phyloP scores from a whole-genome alignment of 2,113 vertebrate genomes.

The Copsychus sechellarum region DNA sequence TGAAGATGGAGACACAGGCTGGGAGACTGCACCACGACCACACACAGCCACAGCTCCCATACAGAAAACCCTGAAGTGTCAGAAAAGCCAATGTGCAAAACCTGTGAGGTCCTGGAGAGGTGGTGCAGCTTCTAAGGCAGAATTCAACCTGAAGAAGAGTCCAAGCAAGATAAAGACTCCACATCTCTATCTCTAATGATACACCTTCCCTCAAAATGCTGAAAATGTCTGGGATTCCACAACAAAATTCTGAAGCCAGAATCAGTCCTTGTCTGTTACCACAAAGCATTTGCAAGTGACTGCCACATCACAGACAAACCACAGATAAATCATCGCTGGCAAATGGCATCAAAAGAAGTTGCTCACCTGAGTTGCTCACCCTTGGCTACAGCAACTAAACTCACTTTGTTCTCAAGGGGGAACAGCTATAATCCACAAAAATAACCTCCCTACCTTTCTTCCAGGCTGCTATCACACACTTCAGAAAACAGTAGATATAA shows the following conservation, averaged over 20 bases:
- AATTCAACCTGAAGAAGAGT: background rate
- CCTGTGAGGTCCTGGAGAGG: background rate
- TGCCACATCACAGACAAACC: background rate
- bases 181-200: background rate
- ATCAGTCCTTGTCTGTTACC: background rate
- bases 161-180: background rate
- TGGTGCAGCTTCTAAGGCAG: background rate
- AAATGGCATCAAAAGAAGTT: background rate
- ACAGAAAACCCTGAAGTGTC: background rate
- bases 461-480: background rate
- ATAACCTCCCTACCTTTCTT: background rate
- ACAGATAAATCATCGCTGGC: background rate
- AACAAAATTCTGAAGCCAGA: background rate
- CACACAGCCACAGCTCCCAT: background rate
- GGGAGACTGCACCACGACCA: background rate
- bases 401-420: background rate
- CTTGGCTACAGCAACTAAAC: background rate
- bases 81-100: background rate
- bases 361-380: background rate
- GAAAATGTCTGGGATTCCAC: background rate
- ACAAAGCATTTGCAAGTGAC: background rate
- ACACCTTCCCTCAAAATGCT: background rate
- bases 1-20: slow-evolving; percentile 80
- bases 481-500: background rate
- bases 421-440: background rate